Base-by-base conservation (phyloP, 2,113 vertebrate species). In the Galemys pyrenaicus region DNA sequence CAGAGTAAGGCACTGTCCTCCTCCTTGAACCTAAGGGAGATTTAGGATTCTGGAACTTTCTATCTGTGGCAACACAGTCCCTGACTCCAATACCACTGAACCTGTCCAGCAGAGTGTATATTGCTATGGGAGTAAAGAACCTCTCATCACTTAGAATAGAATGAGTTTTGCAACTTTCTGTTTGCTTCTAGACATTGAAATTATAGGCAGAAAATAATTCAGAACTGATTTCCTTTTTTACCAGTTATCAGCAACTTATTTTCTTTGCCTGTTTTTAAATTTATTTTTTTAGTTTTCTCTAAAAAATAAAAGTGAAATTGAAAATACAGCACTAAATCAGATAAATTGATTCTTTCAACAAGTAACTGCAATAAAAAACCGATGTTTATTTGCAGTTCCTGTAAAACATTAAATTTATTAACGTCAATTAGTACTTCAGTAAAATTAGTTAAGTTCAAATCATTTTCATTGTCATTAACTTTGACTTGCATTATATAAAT, bases 1-100 rank as follows among this genome's bases (percentile, higher is more conserved):
- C 99, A 90, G 98, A 98, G 99, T 99, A 98, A 99, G 99, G 12
- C 92, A 41, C 39, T 71, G 64, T 85, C 70, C 56, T 88, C 1
- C 32, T 32, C 32, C 70, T 60, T 95, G 80, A 80, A 51, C 51
- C 28, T 49, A 86, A 87, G 30, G 13, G 64, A 75, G 73, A 97
- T 39, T 20, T 56, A 92, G 30, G n/a, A 37, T 64, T 62, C 37
- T 39, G 74, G 54, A 39, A 46, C 78, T 80, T 94, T 54, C 37
- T 80, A 86, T 71, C 35, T 92, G 9, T n/a, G n/a, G n/a, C 35
- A 51, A 28, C 16, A 8, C 17, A 30, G 35, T n/a, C 44, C 87
- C 65, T 35, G 26, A 49, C 10, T 86, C 74, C 17, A 44, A 15
- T 22, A n/a, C 67, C 68, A 37, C 4, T 46, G 60, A 24, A 37